These are phyloP conservation scores for Leucophora obtusa DNA, from an alignment of 2,888 invertebrate species.

Conservation along the genomic window DNA sequence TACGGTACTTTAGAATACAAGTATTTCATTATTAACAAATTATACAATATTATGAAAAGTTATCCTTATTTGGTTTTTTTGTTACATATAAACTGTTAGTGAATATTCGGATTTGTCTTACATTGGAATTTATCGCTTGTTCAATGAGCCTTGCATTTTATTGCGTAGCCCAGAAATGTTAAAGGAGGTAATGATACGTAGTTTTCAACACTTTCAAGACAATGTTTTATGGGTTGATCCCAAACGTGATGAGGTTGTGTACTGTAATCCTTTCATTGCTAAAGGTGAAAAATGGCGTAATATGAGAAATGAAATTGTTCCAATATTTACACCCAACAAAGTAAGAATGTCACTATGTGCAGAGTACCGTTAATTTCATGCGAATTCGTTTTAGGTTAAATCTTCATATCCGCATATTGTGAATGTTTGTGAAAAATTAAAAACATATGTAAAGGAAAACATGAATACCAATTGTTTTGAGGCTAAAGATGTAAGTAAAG, in stretches of 20 bases:
- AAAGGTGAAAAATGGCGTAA: slow-evolving; percentile 69
- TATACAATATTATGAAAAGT: no score
- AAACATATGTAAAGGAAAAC: slow-evolving; percentile 58
- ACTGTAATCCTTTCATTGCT: slow-evolving; percentile 71
- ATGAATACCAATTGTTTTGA: slow-evolving; percentile 65
- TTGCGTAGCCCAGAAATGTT: slow-evolving; percentile 69
- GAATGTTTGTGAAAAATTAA: slow-evolving; percentile 66
- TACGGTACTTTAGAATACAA: no score
- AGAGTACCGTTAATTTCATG: no score
- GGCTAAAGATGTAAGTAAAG: slow-evolving; percentile 68
- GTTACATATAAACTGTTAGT: slow-evolving; percentile 48
- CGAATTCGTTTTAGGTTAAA: slow-evolving; percentile 64
- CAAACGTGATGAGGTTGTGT: slow-evolving; percentile 67
- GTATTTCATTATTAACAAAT: no score
- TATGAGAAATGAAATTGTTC: slow-evolving; percentile 70
- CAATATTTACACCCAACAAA: slow-evolving; percentile 72
- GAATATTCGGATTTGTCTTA: slow-evolving; percentile 65
- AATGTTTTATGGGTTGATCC: slow-evolving; percentile 70
- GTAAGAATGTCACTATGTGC: slow-evolving; percentile 33
- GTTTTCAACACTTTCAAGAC: slow-evolving; percentile 69
- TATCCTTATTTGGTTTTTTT: no score
- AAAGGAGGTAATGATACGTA: slow-evolving; percentile 70
- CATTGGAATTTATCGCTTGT: slow-evolving; percentile 71
- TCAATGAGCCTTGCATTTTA: slow-evolving; percentile 71
- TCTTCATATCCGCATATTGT: slow-evolving; percentile 68